Evolutionary conservation across 2,113 vertebrate species (phyloP).

Genomic region (Ptilonorhynchus violaceus): DNA sequence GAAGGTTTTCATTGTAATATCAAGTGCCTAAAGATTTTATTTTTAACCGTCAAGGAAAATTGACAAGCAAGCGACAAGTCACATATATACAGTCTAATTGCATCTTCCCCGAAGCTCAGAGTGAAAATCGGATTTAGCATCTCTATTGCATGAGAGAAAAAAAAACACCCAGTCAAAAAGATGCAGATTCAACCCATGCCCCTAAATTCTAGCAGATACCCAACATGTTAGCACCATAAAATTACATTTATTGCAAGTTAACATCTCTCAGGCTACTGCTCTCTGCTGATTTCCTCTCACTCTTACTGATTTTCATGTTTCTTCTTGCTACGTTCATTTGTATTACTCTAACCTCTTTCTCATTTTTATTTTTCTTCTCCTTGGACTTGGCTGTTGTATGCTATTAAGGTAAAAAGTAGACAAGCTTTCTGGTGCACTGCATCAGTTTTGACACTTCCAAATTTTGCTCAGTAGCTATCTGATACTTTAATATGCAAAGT

Average conservation of each 20-base stretch:
- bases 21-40: constrained; percentile 58
- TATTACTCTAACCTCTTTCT: background rate
- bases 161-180: constrained; percentile 16
- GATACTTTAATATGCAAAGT: background rate
- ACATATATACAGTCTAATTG: constrained; percentile 56
- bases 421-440: background rate
- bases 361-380: background rate
- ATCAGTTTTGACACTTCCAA: background rate
- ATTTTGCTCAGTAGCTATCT: background rate
- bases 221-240: constrained; percentile 38
- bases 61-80: constrained; percentile 67
- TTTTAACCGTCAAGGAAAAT: constrained; percentile 42
- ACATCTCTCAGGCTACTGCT: background rate
- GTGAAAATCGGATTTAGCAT: constrained; percentile 50
- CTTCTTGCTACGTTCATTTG: background rate
- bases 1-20: constrained; percentile 55
- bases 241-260: constrained; percentile 12
- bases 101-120: background rate
- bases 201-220: constrained; percentile 16
- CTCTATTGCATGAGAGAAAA: constrained; percentile 9
- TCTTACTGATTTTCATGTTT: background rate
- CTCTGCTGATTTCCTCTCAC: background rate
- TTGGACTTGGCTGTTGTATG: background rate
- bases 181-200: background rate
- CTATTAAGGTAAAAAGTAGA: background rate